Evolutionary conservation across 92 coral and sea anemone species (phyloP), one percentile per base, ranked within the genome.

Genomic region (Isaurus tuberculatus): DNA sequence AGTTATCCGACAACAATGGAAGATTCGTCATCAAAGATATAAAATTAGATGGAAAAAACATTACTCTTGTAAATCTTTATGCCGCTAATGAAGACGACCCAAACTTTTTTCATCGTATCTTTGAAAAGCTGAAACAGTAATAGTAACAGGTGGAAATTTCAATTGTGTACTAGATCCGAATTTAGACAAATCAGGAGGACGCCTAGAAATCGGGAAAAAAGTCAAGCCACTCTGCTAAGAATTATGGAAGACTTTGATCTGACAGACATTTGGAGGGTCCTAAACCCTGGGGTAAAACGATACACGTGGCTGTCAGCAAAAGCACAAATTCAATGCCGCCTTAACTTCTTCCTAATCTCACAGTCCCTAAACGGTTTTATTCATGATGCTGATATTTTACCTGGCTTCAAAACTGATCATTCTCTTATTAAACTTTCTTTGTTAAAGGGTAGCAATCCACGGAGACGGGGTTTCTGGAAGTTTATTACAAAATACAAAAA

Each of bases 121-220:
- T 80, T 42, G 66, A 31, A 29, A 32, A 60, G 60, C 29, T 36
- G 66, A 8, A 42, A 70, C 49, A 60, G 30, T 22, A 44, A 14
- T 73, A 49, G 40, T 79, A 61, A 79, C 63, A 60, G 84, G 84
- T 49, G 75, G 75, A 23, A 57, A 79, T 53, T 79, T 79, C 84
- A 79, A 79, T 60, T 60, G 63, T 34, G 83, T 79, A 57, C 32
- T 79, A 25, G 73, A 79, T 32, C 66, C 69, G 49, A 37, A 79
- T 36, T 60, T 33, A 28, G 83, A 79, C 37, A 79, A 40, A 64
- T 60, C 40, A 30, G 70, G 85, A 57, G 75, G 85, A 31, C 66
- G 64, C 10, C 72, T 73, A 61, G 23, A 68, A 66, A 81, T 65
- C 43, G 75, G 58, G 26, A 26, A 81, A 81, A 81, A 81, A 19